Evolutionary conservation across 2,113 vertebrate species (phyloP).

Genomic region (Salvelinus fontinalis): DNA sequence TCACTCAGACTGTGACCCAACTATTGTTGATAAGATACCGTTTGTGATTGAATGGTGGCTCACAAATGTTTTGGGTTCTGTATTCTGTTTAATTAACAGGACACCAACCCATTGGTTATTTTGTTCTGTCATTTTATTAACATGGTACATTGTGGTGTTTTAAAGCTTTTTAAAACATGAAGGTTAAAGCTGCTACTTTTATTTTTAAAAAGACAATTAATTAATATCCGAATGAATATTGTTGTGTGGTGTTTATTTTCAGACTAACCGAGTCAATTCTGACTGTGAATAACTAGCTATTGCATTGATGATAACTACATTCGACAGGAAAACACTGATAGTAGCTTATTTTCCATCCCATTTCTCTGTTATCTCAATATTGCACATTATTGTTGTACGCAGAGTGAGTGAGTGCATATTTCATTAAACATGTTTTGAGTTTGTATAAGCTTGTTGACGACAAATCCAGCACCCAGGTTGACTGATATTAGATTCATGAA

Average conservation of each 20-base stretch:
- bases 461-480: slow-evolving; percentile 3
- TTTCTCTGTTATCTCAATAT: slow-evolving; percentile 33
- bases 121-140: slow-evolving; percentile 7
- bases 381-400: slow-evolving; percentile 14
- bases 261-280: background rate
- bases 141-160: slow-evolving; percentile 74
- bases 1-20: background rate
- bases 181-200: slow-evolving; percentile 56
- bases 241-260: slow-evolving; percentile 41
- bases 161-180: slow-evolving; percentile 47
- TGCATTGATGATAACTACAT: slow-evolving; percentile 5
- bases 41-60: background rate
- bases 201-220: slow-evolving; percentile 19
- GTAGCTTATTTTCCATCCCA: slow-evolving; percentile 23
- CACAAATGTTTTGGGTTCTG: background rate
- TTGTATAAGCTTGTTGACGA: slow-evolving; percentile 25
- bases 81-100: background rate
- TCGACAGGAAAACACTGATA: background rate
- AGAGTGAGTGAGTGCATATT: slow-evolving; percentile 16
- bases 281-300: slow-evolving; percentile 33
- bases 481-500: slow-evolving; percentile 42
- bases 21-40: background rate
- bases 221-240: slow-evolving; percentile 19
- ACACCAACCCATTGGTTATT: background rate
- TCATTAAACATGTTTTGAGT: slow-evolving; percentile 38